phyloP scores from a whole-genome alignment of 2,113 vertebrate genomes.

The Nymphicus hollandicus region DNA sequence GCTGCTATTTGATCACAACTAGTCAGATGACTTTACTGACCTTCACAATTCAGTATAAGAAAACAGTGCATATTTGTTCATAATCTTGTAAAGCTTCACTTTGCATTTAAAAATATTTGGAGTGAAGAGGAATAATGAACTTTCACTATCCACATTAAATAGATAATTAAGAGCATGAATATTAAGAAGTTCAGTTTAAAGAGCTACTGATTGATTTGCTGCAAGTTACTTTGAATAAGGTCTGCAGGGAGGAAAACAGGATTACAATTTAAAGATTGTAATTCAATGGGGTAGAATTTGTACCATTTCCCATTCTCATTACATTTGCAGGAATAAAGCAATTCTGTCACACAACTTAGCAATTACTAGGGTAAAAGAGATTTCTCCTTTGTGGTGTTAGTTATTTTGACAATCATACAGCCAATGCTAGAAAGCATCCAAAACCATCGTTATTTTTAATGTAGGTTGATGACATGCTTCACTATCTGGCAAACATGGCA shows the following conservation, averaged over 20 bases:
- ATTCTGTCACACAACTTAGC: not conserved
- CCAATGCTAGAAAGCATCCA: not conserved
- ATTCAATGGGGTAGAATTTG: not conserved
- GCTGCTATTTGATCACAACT: not conserved
- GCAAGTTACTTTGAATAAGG: not conserved
- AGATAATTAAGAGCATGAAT: not conserved
- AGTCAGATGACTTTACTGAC: not conserved
- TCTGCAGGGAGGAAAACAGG: constrained; percentile 12
- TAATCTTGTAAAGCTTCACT: not conserved
- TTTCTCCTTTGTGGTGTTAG: not conserved
- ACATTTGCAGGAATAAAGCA: constrained; percentile 1
- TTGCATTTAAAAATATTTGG: not conserved
- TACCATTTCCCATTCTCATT: constrained; percentile 11
- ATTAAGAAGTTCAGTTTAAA: not conserved
- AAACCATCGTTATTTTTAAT: not conserved
- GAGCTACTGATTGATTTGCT: not conserved
- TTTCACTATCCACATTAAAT: not conserved
- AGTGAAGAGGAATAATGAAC: not conserved
- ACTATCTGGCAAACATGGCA: not conserved
- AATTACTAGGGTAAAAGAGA: not conserved
- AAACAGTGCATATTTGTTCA: not conserved
- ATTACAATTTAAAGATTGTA: not conserved
- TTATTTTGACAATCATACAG: not conserved
- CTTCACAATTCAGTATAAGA: not conserved
- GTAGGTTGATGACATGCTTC: not conserved